Base-by-base conservation (phyloP, 2,888 invertebrate species). In the Morpho deidamia region DNA sequence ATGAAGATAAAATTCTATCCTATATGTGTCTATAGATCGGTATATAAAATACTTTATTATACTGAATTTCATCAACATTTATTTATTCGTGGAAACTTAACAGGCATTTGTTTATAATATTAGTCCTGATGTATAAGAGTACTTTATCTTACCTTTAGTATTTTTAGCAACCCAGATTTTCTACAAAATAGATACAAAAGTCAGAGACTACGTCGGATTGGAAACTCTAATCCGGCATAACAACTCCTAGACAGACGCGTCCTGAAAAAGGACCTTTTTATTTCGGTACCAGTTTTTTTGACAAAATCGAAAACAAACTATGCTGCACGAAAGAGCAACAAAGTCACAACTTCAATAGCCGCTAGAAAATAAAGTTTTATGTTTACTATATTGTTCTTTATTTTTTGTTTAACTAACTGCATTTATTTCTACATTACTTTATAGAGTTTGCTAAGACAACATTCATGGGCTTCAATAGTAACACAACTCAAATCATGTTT, bases 191-290 rank as follows among this genome's bases (percentile, higher is more conserved):
- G 37, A n/a, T n/a, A n/a, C n/a, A 45, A 10, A 45, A 45, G 37
- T 37, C 37, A 7, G 10, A 45, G 37, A 37, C 35, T 14, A 10
- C 14, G 11, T n/a, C 8, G 14, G 8, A 12, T 14, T 14, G 10
- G n/a, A 9, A 37, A 7, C 10, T 23, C 12, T 35, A 11, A 34
- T 9, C 44, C 44, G 34, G 45, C n/a, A 45, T 37, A 14, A 23
- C 35, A 14, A 23, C 23, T 42, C 51, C 51, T 8, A 34, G 45
- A 52, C 51, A 52, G 51, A 41, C 37, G 14, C 9, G 48, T 50
- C 50, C 48, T 44, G 38, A 38, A 48, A 48, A 51, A 60, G 56
- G 50, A 56, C 58, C 45, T 59, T 57, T n/a, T 56, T 44, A 37
- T 42, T 41, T 47, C 33, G 42, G 45, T 41, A 40, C 34, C 45